A percentile compares a stretch with the other conserved stretches of the same genome.
Evolutionary conservation across 53 echinoderm and acorn worm genomes (phyloP).

Genomic region (Echinarachnius parma): DNA sequence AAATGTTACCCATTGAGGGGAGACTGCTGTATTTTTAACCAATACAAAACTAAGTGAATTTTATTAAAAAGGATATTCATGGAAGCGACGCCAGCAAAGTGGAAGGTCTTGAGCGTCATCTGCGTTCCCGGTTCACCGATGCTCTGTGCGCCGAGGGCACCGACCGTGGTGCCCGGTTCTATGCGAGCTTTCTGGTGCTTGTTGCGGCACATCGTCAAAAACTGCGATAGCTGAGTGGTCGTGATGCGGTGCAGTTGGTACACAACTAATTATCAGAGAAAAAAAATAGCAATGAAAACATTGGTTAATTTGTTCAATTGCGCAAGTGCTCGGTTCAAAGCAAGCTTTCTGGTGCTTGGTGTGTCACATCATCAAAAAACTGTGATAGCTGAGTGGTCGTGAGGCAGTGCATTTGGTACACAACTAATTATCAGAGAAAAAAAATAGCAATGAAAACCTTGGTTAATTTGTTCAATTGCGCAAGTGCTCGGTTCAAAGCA

Average conservation of each 20-base stretch:
- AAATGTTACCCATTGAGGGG: too few species aligned
- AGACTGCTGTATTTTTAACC: too few species aligned
- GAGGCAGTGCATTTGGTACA: constrained; percentile 85
- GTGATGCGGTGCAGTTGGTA: constrained; percentile 92
- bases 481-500: too few species aligned
- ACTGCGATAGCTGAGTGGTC: constrained; percentile 70
- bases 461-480: too few species aligned
- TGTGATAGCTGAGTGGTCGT: constrained; percentile 81
- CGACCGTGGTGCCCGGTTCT: constrained; percentile 92
- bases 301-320: too few species aligned
- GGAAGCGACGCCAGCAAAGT: constrained; percentile 97
- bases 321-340: too few species aligned
- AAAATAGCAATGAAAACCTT: background rate
- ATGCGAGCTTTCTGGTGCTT: constrained; percentile 83
- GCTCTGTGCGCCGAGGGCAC: constrained; percentile 93
- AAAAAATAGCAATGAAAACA: too few species aligned
- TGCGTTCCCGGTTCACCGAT: constrained; percentile 99
- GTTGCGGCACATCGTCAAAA: constrained; percentile 64
- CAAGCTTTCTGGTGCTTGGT: too few species aligned
- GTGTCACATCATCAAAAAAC: too few species aligned
- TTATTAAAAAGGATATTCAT: constrained; percentile 99
- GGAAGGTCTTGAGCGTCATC: constrained; percentile 99
- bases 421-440: constrained; percentile 44
- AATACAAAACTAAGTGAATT: too few species aligned
- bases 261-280: constrained; percentile 58